phyloP scores from a whole-genome alignment of 2,888 invertebrate genomes.

The Dasypogon diadema region DNA sequence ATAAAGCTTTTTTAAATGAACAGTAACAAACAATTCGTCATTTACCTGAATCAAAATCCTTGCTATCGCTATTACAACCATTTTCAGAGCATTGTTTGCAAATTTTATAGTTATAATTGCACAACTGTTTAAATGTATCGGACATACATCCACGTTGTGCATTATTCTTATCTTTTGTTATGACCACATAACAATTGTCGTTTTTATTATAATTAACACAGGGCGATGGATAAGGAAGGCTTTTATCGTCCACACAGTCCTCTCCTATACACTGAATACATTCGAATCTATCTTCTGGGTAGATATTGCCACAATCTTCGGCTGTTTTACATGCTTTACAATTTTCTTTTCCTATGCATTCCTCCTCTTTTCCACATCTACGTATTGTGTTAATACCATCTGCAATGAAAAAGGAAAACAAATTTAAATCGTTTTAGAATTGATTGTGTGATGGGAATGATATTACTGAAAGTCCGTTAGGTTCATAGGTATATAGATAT shows the following conservation, averaged over 20 bases:
- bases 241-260: background rate
- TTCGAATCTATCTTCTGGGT: constrained; percentile 60
- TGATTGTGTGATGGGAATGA: too few relatives aligned
- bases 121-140: too few relatives aligned
- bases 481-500: too few relatives aligned
- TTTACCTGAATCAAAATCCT: too few relatives aligned
- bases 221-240: background rate
- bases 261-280: constrained; percentile 62
- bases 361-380: background rate
- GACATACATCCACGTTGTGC: constrained; percentile 60
- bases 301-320: constrained; percentile 62
- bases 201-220: constrained; percentile 56
- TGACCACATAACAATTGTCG: constrained; percentile 61
- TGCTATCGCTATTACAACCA: too few relatives aligned
- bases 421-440: too few relatives aligned
- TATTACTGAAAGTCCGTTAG: too few relatives aligned
- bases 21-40: too few relatives aligned
- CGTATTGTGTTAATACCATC: too few relatives aligned
- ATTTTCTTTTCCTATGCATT: background rate
- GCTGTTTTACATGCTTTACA: background rate
- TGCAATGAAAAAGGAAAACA: too few relatives aligned
- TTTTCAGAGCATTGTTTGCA: constrained; percentile 3
- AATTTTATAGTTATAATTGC: constrained; percentile 55
- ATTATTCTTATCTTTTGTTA: constrained; percentile 50
- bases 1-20: too few relatives aligned